These are phyloP conservation scores for Rhinopithecus roxellana DNA, from an alignment of 2,113 vertebrate genomes.

Conservation along the genomic window DNA sequence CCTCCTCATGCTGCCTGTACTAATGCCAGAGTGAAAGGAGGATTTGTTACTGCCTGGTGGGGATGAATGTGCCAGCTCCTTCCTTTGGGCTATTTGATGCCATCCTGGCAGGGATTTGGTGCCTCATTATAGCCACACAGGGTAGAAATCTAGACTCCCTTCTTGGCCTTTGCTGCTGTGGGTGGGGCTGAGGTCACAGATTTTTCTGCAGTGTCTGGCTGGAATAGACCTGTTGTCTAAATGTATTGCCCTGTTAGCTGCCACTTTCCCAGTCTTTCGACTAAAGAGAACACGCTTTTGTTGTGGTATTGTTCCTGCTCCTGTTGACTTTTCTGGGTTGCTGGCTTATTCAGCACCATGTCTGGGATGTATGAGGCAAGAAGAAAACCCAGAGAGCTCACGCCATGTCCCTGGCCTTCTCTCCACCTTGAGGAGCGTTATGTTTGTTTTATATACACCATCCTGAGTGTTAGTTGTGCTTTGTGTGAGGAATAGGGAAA, in stretches of 20 bases:
- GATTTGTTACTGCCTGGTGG: rapidly evolving
- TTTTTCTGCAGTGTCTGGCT: too few species aligned
- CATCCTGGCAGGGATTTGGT: too few species aligned
- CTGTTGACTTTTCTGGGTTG: not conserved
- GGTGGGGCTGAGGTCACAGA: rapidly evolving
- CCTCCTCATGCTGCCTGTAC: rapidly evolving
- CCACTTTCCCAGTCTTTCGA: not conserved
- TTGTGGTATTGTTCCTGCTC: not conserved
- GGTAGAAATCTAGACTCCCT: not conserved
- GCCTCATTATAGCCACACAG: rapidly evolving
- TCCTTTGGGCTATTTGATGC: rapidly evolving
- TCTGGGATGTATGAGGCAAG: not conserved
- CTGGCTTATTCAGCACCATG: rapidly evolving
- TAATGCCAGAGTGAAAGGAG: not conserved
- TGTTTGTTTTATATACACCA: rapidly evolving
- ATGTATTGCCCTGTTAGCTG: rapidly evolving
- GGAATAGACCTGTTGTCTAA: not conserved
- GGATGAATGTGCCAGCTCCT: not conserved
- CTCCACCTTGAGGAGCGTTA: rapidly evolving
- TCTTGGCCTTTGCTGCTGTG: not conserved
- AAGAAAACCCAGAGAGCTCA: not conserved
- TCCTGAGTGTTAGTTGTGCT: rapidly evolving
- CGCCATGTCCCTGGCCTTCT: rapidly evolving
- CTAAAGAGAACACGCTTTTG: not conserved
- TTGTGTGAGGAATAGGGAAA: not conserved